phyloP scores from a whole-genome alignment of 2,797 vertebrate species.

The Liparis tanakae region DNA sequence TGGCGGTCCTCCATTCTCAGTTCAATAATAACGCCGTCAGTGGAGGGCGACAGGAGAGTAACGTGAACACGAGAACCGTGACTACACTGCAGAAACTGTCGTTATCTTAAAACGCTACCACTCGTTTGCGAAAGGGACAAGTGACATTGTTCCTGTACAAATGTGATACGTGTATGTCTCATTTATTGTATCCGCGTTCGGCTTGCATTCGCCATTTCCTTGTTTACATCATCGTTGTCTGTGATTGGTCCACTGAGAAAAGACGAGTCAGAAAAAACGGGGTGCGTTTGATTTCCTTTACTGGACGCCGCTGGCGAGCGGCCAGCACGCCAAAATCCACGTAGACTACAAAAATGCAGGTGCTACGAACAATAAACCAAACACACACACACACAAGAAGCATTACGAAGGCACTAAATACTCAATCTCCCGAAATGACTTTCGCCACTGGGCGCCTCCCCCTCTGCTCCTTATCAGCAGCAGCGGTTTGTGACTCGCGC shows the following conservation, averaged over 20 bases:
- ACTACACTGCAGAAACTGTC: background rate
- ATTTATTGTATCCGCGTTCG: background rate
- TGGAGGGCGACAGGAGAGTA: background rate
- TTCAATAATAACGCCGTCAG: background rate
- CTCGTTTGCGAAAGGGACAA: background rate
- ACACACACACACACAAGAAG: conserved; percentile 14
- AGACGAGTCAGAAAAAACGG: background rate
- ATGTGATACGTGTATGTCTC: background rate
- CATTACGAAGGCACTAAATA: background rate
- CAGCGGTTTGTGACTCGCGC: conserved; percentile 48
- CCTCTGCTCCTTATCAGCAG: conserved; percentile 3
- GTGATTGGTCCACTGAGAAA: conserved; percentile 62
- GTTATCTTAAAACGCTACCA: background rate
- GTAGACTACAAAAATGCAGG: background rate
- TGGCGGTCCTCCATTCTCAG: conserved; percentile 86
- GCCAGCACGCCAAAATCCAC: fast-evolving
- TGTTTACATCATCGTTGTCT: conserved; percentile 70
- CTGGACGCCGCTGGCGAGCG: background rate
- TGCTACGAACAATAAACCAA: conserved; percentile 18
- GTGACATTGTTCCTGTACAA: background rate
- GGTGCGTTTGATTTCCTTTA: conserved; percentile 13
- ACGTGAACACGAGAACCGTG: background rate
- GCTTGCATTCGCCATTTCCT: conserved; percentile 58
- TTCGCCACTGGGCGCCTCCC: conserved; percentile 35
- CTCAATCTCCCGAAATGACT: conserved; percentile 56